These are phyloP conservation scores for Plutomurus gul DNA, from an alignment of 1,140 invertebrate species.

Conservation along the genomic window DNA sequence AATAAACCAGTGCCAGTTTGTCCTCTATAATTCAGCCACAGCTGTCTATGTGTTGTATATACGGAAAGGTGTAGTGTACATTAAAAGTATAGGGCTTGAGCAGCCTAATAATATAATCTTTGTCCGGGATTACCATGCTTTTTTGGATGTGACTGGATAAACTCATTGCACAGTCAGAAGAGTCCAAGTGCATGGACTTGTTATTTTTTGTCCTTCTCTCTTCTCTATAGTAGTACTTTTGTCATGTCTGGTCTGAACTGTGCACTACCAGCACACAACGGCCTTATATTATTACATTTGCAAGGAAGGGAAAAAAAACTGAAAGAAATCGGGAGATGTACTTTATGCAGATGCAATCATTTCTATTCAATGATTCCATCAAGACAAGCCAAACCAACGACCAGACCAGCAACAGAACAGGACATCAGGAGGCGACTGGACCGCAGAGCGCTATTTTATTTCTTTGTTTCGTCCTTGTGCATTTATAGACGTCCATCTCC, in stretches of 20 bases:
- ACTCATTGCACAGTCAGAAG: neutral
- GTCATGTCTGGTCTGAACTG: neutral
- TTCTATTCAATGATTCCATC: constrained; percentile 5
- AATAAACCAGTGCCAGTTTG: too few species aligned
- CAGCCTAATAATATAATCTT: neutral
- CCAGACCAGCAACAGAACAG: neutral
- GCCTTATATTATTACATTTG: constrained; percentile 16
- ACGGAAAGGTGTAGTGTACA: too few species aligned
- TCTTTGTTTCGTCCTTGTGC: neutral
- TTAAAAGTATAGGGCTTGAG: too few species aligned
- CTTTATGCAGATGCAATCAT: neutral
- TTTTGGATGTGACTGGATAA: neutral
- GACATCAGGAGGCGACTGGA: neutral
- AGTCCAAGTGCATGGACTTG: constrained; percentile 25
- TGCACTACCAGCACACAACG: neutral
- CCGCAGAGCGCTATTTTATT: neutral
- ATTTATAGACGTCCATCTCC: constrained; percentile 12
- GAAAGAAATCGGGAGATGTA: neutral
- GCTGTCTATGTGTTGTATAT: too few species aligned
- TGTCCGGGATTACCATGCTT: neutral
- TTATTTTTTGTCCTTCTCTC: neutral
- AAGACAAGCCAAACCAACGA: neutral
- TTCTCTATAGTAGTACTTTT: neutral
- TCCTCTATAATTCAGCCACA: too few species aligned
- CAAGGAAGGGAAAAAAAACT: constrained; percentile 1